Evolutionary conservation across 2,113 vertebrate genomes (phyloP).

Genomic region (Gavia stellata): DNA sequence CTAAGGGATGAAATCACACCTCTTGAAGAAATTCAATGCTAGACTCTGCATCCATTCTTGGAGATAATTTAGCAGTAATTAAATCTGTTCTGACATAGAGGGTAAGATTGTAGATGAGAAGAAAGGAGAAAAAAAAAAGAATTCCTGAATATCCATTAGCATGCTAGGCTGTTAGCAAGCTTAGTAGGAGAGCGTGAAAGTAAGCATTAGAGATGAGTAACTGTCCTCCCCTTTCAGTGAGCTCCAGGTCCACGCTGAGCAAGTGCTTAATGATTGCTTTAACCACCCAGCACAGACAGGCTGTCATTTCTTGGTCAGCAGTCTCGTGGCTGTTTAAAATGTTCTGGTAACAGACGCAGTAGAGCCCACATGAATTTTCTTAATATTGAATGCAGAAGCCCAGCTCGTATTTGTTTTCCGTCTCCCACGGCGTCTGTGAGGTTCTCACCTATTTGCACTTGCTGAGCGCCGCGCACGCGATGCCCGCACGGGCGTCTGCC

Average conservation of each 20-base stretch:
- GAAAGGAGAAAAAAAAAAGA: background rate
- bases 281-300: background rate
- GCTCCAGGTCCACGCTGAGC: background rate
- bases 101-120: background rate
- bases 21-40: background rate
- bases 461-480: accelerated
- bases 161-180: background rate
- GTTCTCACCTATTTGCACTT: accelerated
- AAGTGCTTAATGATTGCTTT: background rate
- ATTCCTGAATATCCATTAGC: background rate
- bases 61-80: background rate
- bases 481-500: accelerated
- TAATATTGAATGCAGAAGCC: background rate
- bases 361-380: background rate
- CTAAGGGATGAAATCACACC: background rate
- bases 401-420: background rate
- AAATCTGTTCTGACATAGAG: background rate
- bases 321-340: background rate
- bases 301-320: background rate
- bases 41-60: background rate
- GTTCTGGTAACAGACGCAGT: background rate
- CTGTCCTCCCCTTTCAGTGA: background rate
- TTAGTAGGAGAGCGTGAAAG: background rate
- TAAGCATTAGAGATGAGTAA: background rate
- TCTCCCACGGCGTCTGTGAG: background rate